phyloP scores from a whole-genome alignment of 1,140 invertebrate species.

The Heliconius nattereri region DNA sequence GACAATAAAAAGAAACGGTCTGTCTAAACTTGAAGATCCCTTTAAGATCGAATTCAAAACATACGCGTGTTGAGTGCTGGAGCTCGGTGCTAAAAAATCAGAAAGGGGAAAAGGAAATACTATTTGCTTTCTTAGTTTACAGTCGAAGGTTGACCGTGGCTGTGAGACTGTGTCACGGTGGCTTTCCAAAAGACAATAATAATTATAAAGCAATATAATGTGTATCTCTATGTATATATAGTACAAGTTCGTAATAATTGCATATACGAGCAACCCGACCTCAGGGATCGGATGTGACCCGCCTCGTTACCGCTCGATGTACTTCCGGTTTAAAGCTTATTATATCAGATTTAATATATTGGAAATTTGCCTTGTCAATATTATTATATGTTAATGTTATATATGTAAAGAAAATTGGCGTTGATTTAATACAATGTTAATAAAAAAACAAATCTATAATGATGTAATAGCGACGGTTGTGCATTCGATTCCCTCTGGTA shows the following conservation, averaged over 20 bases:
- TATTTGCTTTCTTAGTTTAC: too few species aligned
- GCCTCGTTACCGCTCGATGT: neutral
- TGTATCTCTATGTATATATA: neutral
- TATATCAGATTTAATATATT: conserved; percentile 12
- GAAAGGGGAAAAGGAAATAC: too few species aligned
- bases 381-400: neutral
- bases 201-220: neutral
- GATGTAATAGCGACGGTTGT: neutral
- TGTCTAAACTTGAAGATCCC: too few species aligned
- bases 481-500: neutral
- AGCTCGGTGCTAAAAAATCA: too few species aligned
- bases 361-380: neutral
- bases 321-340: conserved; percentile 13
- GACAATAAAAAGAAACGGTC: too few species aligned
- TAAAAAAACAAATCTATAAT: neutral
- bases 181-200: neutral
- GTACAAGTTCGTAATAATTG: neutral
- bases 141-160: too few species aligned
- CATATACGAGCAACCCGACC: neutral
- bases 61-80: too few species aligned
- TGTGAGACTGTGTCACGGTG: too few species aligned
- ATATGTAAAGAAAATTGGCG: neutral
- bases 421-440: neutral
- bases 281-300: conserved; percentile 3
- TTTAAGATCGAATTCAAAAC: too few species aligned